Conservation (phyloP, 2,888 invertebrate species). For the Ochlodes sylvanus region DNA sequence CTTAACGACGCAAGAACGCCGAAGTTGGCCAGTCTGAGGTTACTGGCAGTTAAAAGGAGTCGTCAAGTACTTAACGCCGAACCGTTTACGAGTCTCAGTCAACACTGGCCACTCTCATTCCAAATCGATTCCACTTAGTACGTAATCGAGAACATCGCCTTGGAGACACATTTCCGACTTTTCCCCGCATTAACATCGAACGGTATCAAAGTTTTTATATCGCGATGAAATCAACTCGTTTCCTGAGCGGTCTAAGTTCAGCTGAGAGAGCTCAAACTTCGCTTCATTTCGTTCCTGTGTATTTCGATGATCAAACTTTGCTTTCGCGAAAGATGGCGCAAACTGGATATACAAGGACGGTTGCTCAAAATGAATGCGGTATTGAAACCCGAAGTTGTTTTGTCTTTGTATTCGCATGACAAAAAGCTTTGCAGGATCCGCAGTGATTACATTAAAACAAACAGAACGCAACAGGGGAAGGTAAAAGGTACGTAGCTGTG, state of each 20-base stretch:
- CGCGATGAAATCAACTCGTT: slow-evolving; percentile 35
- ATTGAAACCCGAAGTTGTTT: slow-evolving; percentile 15
- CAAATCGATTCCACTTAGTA: slow-evolving; percentile 33
- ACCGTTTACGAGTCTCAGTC: slow-evolving; percentile 37
- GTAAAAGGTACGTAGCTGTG: slow-evolving; percentile 13
- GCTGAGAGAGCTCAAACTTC: slow-evolving; percentile 22
- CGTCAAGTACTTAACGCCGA: slow-evolving; percentile 32
- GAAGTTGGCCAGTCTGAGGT: slow-evolving; percentile 32
- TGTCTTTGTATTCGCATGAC: slow-evolving; percentile 15
- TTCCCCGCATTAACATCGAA: slow-evolving; percentile 33
- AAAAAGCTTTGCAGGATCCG: slow-evolving; percentile 10
- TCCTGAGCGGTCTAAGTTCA: slow-evolving; percentile 19
- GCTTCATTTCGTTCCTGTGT: slow-evolving; percentile 20
- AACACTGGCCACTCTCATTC: slow-evolving; percentile 32
- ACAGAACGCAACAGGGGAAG: background rate
- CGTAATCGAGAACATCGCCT: slow-evolving; percentile 33
- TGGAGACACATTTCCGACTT: slow-evolving; percentile 34
- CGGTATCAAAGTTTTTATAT: slow-evolving; percentile 31
- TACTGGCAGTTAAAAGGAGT: slow-evolving; percentile 36
- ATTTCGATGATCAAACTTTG: slow-evolving; percentile 20
- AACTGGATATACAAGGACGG: slow-evolving; percentile 8
- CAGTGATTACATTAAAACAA: slow-evolving; percentile 16
- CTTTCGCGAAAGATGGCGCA: slow-evolving; percentile 13
- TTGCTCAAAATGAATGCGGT: slow-evolving; percentile 9
- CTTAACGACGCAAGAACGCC: slow-evolving; percentile 20